phyloP scores from a whole-genome alignment of 2,113 vertebrate species.

The Potamarius usumacintae region DNA sequence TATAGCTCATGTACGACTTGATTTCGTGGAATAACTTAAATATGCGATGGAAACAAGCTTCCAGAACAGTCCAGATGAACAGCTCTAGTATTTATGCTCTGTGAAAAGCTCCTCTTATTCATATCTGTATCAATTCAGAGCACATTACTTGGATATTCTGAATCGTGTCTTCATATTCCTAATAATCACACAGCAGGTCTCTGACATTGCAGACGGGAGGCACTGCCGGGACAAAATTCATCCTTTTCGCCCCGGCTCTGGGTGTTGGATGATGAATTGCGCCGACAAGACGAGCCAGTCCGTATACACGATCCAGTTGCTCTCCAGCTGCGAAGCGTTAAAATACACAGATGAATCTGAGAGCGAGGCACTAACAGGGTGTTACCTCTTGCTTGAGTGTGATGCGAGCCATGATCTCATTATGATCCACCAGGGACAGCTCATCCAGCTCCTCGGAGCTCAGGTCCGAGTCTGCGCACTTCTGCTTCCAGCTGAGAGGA shows the following conservation, averaged over 20 bases:
- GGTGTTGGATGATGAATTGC: not conserved
- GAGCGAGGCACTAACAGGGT: slow-evolving; percentile 16
- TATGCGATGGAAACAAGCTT: not conserved
- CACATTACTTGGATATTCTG: not conserved
- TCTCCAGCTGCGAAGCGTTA: not conserved
- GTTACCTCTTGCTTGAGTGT: slow-evolving; percentile 85
- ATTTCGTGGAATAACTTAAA: not conserved
- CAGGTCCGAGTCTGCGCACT: slow-evolving; percentile 71
- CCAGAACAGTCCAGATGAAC: not conserved
- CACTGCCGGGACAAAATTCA: slow-evolving; percentile 16
- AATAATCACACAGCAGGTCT: slow-evolving; percentile 1
- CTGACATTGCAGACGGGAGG: slow-evolving; percentile 34
- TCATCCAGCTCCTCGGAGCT: slow-evolving; percentile 80
- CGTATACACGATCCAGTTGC: not conserved
- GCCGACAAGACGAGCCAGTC: not conserved
- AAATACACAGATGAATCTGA: not conserved
- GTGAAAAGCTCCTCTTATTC: not conserved
- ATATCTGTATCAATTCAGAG: not conserved
- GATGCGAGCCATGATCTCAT: slow-evolving; percentile 81
- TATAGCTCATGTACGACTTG: too few relatives aligned
- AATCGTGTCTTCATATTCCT: not conserved
- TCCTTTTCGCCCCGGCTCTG: not conserved
- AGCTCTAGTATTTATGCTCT: not conserved
- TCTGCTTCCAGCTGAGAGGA: slow-evolving; percentile 65
- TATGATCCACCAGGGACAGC: slow-evolving; percentile 82